phyloP scores from a whole-genome alignment of 1,140 invertebrate species.

The Aphidius ervi region DNA sequence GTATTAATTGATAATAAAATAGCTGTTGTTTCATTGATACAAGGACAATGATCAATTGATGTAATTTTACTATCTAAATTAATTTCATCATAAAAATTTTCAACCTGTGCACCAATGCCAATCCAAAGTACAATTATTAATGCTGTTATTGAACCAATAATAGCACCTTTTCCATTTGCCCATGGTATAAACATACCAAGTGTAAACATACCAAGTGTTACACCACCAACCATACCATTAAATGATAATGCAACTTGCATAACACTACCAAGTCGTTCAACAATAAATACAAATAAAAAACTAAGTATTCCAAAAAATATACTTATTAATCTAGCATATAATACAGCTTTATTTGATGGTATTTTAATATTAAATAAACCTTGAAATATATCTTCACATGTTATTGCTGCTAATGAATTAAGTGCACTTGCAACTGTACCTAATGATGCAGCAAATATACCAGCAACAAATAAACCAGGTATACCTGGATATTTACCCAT shows the following conservation, averaged over 20 bases:
- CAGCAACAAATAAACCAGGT: conserved; percentile 85
- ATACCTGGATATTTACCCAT: conserved; percentile 69
- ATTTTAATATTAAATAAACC: conserved; percentile 65
- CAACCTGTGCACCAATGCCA: conserved; percentile 67
- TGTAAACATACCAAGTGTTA: conserved; percentile 78
- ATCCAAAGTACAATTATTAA: conserved; percentile 67
- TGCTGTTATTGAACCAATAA: conserved; percentile 60
- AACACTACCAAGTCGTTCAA: conserved; percentile 74
- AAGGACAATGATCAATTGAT: conserved; percentile 50
- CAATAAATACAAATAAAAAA: conserved; percentile 72
- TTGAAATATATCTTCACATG: conserved; percentile 80
- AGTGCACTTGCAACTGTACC: conserved; percentile 87
- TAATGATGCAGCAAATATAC: conserved; percentile 69
- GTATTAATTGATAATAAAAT: not conserved
- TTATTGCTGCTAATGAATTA: conserved; percentile 86
- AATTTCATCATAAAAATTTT: conserved; percentile 53
- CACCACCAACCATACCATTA: conserved; percentile 84
- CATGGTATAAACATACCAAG: conserved; percentile 85
- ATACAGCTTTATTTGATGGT: conserved; percentile 66
- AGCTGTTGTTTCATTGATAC: conserved; percentile 33
- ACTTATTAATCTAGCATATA: conserved; percentile 62
- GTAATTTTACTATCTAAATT: conserved; percentile 46
- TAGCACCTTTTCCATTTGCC: conserved; percentile 75
- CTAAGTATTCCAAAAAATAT: conserved; percentile 61
- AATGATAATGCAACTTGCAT: conserved; percentile 81